Evolutionary conservation across 2,797 vertebrate genomes (phyloP).

Genomic region (Eleutherodactylus coqui): DNA sequence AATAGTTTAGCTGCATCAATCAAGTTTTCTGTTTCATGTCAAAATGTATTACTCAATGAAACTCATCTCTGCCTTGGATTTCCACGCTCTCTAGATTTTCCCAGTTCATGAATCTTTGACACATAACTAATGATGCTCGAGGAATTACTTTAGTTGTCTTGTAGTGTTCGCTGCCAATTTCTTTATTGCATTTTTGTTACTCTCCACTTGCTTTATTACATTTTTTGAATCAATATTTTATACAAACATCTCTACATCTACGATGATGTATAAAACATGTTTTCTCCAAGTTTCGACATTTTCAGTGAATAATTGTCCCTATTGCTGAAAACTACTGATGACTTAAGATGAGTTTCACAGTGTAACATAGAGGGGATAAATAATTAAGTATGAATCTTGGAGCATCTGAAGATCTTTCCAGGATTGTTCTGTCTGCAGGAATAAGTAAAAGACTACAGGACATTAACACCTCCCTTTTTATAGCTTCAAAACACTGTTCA

Average conservation of each 20-base stretch:
- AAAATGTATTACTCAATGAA: not conserved
- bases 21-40: slow-evolving; percentile 13
- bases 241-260: not conserved
- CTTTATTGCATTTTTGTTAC: slow-evolving; percentile 40
- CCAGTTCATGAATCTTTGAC: not conserved
- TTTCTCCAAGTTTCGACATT: not conserved
- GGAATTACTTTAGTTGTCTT: not conserved
- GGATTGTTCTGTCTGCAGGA: slow-evolving; percentile 16
- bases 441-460: slow-evolving; percentile 26
- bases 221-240: slow-evolving; percentile 46
- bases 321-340: slow-evolving; percentile 4
- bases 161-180: slow-evolving; percentile 19
- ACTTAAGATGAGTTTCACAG: not conserved
- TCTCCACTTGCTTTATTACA: slow-evolving; percentile 45
- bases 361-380: not conserved
- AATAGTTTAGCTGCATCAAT: slow-evolving; percentile 3
- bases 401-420: slow-evolving; percentile 27
- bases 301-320: slow-evolving; percentile 30
- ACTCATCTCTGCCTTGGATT: not conserved
- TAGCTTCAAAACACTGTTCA: slow-evolving; percentile 44
- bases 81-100: slow-evolving; percentile 6
- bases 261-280: slow-evolving; percentile 43
- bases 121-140: slow-evolving; percentile 10
- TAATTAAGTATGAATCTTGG: slow-evolving; percentile 32
- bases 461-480: slow-evolving; percentile 49